These are phyloP conservation scores for Aleiodes alternator DNA, from an alignment of 2,888 invertebrate species.

Conservation along the genomic window DNA sequence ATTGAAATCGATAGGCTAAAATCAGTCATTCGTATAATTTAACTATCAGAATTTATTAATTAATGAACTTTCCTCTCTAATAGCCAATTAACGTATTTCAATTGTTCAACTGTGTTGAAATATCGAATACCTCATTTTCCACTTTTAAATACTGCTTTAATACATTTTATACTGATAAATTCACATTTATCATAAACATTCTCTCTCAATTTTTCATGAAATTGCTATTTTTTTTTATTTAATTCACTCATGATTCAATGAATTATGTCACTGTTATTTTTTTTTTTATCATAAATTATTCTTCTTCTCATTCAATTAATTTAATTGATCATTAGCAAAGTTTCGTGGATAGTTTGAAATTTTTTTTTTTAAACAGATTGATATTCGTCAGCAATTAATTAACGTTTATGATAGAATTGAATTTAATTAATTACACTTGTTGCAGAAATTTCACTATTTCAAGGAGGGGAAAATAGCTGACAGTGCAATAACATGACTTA, in stretches of 20 bases:
- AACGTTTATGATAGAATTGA: not conserved
- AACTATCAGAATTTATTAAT: conserved; percentile 8
- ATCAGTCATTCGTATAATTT: conserved; percentile 14
- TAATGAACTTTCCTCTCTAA: conserved; percentile 19
- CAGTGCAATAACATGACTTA: conserved; percentile 39
- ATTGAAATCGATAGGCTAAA: not conserved
- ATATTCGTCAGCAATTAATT: conserved; percentile 12
- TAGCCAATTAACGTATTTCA: conserved; percentile 19
- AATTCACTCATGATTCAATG: too few species aligned
- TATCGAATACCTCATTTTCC: not conserved
- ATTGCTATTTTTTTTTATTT: too few species aligned
- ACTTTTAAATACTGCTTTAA: not conserved
- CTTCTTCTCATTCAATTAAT: too few species aligned
- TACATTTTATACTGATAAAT: not conserved
- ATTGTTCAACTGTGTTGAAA: not conserved
- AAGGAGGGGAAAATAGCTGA: conserved; percentile 26
- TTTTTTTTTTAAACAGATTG: not conserved
- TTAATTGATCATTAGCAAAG: too few species aligned
- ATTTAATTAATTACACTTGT: conserved; percentile 44
- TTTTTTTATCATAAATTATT: too few species aligned
- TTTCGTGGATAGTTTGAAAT: too few species aligned
- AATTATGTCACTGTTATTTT: too few species aligned
- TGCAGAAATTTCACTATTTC: conserved; percentile 32
- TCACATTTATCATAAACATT: too few species aligned
- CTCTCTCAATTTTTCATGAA: too few species aligned